Base-by-base conservation (phyloP, 2,888 invertebrate species). In the Cryptosula pallasiana region DNA sequence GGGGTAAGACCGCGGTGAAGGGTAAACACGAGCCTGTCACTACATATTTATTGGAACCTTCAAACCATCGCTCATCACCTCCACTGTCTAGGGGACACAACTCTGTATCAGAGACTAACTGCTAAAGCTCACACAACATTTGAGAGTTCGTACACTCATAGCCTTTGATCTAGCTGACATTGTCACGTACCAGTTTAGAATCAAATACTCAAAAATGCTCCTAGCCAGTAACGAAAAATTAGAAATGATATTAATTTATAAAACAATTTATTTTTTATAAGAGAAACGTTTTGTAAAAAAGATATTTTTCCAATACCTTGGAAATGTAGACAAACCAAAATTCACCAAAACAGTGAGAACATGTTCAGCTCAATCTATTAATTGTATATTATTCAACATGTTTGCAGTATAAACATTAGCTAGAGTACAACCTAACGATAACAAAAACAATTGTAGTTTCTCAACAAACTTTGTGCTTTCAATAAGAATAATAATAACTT, bases 1-100 rank as follows among this genome's bases (percentile, higher is more conserved):
- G 97, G 29, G 97, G 98, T 0, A 91, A 93, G 0, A 96, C 93
- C 1, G 92, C 89, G 80, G 94, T 98, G 13, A 98, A 98, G 86
- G 98, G 98, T 57, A 96, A 96, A 85, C 94, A 94, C 29, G 92
- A 74, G 34, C 81, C 81, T 1, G 81, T 96, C 72, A 91, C 90
- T 57, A 95, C 95, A 0, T 96, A 93, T 84, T 95, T 94, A 63
- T 75, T 82, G 2, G 57, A 72, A 63, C 74, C 73, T 69, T 35
- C 32, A 16, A 27, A 34, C 20, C 2, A 63, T n/a, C 63, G 25
- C 3, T n/a, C 27, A 34, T 5, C 27, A 63, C 9, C 13, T 29
- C 5, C 63, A 32, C 13, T 32, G 13, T 3, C 63, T 13, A n/a
- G 5, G 9, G 13, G 34, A 32, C 25, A 63, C 25, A 63, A 16